Evolutionary conservation across 2,113 vertebrate species (phyloP).

Genomic region (Saguinus midas): DNA sequence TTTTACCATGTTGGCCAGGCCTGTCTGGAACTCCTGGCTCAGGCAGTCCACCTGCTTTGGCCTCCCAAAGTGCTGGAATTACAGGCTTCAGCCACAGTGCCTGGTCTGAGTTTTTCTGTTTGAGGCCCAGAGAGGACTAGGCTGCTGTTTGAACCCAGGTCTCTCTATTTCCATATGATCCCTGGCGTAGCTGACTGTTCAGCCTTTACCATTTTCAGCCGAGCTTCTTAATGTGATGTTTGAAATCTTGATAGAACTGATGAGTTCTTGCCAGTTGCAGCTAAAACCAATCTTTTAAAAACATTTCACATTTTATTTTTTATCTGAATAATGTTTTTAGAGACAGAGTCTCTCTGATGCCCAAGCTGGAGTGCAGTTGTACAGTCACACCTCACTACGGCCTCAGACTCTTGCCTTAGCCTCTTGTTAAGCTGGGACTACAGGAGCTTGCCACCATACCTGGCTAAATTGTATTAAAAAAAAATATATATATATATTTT

Average conservation of each 20-base stretch:
- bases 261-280: not conserved
- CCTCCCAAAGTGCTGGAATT: too few relatives aligned
- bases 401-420: not conserved
- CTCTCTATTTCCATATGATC: not conserved
- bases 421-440: not conserved
- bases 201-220: not conserved
- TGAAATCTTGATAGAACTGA: not conserved
- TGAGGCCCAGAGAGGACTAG: not conserved
- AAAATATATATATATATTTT: not conserved
- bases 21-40: too few relatives aligned
- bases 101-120: not conserved
- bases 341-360: not conserved
- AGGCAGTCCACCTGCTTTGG: too few relatives aligned
- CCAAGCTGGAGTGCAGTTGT: not conserved
- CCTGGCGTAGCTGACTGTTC: not conserved
- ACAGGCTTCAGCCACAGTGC: too few relatives aligned
- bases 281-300: not conserved
- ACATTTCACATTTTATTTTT: not conserved
- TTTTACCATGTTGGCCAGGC: too few relatives aligned
- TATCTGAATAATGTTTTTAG: not conserved
- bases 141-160: not conserved
- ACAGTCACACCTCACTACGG: not conserved
- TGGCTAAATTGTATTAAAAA: not conserved
- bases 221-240: not conserved
- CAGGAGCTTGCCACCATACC: not conserved